A percentile compares a stretch with the other conserved stretches of the same genome.
phyloP scores from a whole-genome alignment of 2,113 vertebrate species.

The Osmerus mordax region DNA sequence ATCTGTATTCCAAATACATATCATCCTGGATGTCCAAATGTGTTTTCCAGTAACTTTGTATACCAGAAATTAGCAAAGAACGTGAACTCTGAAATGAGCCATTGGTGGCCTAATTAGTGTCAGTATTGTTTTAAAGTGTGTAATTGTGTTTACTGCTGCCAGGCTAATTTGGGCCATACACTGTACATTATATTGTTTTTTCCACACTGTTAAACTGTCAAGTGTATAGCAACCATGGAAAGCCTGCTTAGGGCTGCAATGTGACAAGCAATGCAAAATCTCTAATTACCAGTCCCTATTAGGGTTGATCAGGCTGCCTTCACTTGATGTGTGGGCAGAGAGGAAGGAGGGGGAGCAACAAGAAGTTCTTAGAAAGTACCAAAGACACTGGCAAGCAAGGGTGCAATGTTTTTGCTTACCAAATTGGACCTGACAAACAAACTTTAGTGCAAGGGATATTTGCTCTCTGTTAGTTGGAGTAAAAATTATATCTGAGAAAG shows the following conservation, averaged over 20 bases:
- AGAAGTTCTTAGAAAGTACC: conserved; percentile 47
- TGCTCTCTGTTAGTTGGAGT: conserved; percentile 26
- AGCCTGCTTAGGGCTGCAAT: conserved; percentile 65
- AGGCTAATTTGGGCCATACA: conserved; percentile 70
- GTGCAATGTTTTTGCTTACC: conserved; percentile 48
- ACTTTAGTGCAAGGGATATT: conserved; percentile 50
- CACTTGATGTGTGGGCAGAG: conserved; percentile 54
- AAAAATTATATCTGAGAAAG: conserved; percentile 24
- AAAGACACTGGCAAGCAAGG: conserved; percentile 47
- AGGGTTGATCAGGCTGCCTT: conserved; percentile 70
- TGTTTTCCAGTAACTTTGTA: conserved; percentile 38
- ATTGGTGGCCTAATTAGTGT: conserved; percentile 76
- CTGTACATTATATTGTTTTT: conserved; percentile 69
- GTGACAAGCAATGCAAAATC: conserved; percentile 67
- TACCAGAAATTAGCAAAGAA: conserved; percentile 54
- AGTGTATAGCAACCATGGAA: conserved; percentile 59
- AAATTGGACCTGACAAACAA: conserved; percentile 67
- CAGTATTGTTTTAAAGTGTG: conserved; percentile 70
- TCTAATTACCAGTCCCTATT: conserved; percentile 74
- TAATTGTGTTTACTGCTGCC: conserved; percentile 72
- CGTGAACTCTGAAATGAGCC: conserved; percentile 63
- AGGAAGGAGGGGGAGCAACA: conserved; percentile 9
- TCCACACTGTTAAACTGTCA: conserved; percentile 66
- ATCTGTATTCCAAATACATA: conserved; percentile 55
- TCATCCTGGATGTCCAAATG: conserved; percentile 47